Evolutionary conservation across 2,113 vertebrate genomes (phyloP).

Genomic region (Bubalus kerabau): DNA sequence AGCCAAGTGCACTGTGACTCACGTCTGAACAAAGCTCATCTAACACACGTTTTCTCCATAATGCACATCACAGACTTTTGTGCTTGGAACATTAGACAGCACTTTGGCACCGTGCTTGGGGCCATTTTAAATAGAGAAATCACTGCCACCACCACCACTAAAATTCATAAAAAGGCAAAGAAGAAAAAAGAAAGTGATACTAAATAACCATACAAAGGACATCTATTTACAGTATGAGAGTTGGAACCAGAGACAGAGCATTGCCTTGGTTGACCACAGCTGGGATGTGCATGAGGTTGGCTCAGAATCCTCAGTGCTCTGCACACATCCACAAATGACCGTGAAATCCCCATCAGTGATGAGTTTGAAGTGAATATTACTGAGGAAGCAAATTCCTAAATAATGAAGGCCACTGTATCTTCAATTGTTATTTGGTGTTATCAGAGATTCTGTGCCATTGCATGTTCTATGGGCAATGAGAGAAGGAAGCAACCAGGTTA

Average conservation of each 20-base stretch:
- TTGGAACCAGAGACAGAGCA: not conserved
- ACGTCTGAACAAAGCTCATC: not conserved
- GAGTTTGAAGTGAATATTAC: not conserved
- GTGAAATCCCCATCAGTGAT: rapidly evolving
- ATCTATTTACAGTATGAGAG: not conserved
- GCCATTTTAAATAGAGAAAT: not conserved
- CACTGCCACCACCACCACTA: not conserved
- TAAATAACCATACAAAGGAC: not conserved
- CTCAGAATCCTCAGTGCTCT: not conserved
- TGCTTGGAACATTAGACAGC: not conserved
- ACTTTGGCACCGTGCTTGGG: not conserved
- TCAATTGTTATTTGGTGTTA: not conserved
- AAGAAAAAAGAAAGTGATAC: not conserved
- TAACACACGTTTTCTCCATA: not conserved
- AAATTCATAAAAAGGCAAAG: not conserved
- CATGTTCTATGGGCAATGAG: not conserved
- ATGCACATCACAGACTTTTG: not conserved
- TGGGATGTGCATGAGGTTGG: not conserved
- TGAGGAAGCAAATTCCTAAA: not conserved
- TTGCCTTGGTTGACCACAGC: rapidly evolving
- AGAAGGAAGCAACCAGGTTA: not conserved
- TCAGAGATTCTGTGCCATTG: not conserved
- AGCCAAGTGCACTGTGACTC: not conserved
- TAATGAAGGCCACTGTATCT: not conserved
- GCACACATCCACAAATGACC: not conserved